Base-by-base conservation (phyloP, 2,797 vertebrate genomes). In the Catamblyrhynchus diadema region DNA sequence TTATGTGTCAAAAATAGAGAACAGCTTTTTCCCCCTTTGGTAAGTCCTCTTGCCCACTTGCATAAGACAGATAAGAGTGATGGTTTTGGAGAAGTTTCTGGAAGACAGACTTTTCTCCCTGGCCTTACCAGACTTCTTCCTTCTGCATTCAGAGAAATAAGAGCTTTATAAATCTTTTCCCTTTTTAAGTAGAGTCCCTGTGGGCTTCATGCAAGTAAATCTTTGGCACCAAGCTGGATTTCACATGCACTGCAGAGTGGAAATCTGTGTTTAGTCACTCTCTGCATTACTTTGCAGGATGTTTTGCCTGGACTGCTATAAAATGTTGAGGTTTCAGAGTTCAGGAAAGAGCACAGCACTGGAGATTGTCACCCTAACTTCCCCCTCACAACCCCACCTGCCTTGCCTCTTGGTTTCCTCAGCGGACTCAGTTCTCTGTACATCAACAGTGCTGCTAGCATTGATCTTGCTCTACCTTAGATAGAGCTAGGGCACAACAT, bases 201-300 rank as follows among this genome's bases (percentile, higher is more conserved):
- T 65, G 90, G 94, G 35, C 57, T 83, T 70, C 77, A 66, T 66
- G 54, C 75, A 56, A 69, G 59, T 33, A 73, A 86, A 42, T 91
- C 91, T 88, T 61, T 66, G 44, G 48, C 84, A 79, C 45, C 41
- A 59, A 60, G 45, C 35, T 75, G 15, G 50, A 66, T 81, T 89
- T 84, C 51, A 60, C 28, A 75, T 28, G 69, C 32, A 44, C 20
- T 41, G 61, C 32, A 64, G 86, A 94, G 85, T 93, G 53, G 71
- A 93, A 96, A 91, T 93, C 67, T 83, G 33, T 93, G 93, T 89
- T 85, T 75, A 75, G 45, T 69, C 81, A 69, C 45, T 90, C 81
- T 66, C 57, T 77, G 65, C 51, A 21, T 54, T 89, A 8, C 84
- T 93, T 59, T 79, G 28, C 32, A 85, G 69, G 53, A 62, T 75